Conservation (phyloP, 2,888 invertebrate species). For the Adelphocoris suturalis region DNA sequence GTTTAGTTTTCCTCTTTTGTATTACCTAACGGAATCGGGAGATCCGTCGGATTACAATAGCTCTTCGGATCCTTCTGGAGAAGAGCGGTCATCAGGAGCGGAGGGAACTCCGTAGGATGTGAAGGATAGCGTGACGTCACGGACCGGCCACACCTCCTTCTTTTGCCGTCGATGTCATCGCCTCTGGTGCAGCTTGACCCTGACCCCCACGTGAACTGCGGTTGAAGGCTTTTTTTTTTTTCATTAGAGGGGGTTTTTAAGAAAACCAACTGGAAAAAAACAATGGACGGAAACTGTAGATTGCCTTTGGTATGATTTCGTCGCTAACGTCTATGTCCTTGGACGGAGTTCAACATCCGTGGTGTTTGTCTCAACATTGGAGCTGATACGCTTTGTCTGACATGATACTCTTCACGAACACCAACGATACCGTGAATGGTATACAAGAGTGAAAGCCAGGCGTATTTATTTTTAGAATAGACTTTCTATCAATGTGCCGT, state of each 20-base stretch:
- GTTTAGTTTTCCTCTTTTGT: background rate
- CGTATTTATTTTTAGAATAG: background rate
- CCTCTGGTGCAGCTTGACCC: conserved; percentile 48
- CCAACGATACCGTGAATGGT: background rate
- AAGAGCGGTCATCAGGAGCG: conserved; percentile 41
- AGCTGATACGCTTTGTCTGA: background rate
- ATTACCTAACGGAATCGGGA: background rate
- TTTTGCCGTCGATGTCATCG: conserved; percentile 46
- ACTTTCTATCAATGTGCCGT: background rate
- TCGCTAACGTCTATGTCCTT: conserved; percentile 3
- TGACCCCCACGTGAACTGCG: conserved; percentile 23
- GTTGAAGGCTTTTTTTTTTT: background rate
- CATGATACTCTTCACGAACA: background rate
- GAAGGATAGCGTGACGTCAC: conserved; percentile 58
- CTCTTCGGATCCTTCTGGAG: background rate
- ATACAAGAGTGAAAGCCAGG: background rate
- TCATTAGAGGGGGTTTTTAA: background rate
- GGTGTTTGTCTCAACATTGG: background rate
- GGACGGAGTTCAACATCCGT: conserved; percentile 20
- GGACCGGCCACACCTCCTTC: conserved; percentile 51
- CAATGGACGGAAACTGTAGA: conserved; percentile 10
- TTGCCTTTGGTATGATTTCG: conserved; percentile 14
- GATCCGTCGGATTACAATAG: conserved; percentile 29
- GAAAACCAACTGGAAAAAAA: background rate
- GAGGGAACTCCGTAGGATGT: conserved; percentile 19